Base-by-base conservation (phyloP, 2,113 vertebrate species). In the Melanerpes aurifrons region DNA sequence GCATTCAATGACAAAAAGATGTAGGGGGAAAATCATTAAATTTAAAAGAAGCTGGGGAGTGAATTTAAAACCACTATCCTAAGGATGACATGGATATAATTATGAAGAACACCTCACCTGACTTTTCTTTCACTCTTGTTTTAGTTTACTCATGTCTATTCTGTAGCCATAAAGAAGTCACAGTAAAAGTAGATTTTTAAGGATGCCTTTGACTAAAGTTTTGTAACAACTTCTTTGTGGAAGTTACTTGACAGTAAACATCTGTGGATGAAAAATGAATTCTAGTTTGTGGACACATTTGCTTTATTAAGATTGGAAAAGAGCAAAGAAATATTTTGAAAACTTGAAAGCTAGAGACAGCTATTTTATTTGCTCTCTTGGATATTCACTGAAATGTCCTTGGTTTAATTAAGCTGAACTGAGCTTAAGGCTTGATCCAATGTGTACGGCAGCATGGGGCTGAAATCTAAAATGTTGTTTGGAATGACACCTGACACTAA, bases 31-130 rank as follows among this genome's bases (percentile, higher is more conserved):
- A 85, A 91, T 87, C 58, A 76, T 3, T 12, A 66, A 77, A 80
- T 89, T 76, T 66, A 91, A 83, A 96, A 85, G 66, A 21, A 85
- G 59, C 63, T 13, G 13, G n/a, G 37, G 50, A 92, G 59, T 82
- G 67, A 91, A 80, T 94, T 94, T 86, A 79, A 87, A 95, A 81
- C 61, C 57, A 53, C 15, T 86, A 94, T 97, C 69, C 32, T 74
- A 58, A 79, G 79, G 74, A 37, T 63, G 69, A 77, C 54, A 71
- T 43, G 73, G 47, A n/a, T 64, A 22, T 59, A 88, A 86, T 91
- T 93, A 87, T 53, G 67, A 94, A 47, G 63, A 74, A 21, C 18
- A 91, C 54, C 43, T 73, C 48, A 81, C 53, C 57, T 83, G 57
- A 29, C 21, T 45, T 16, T 9, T 40, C 40, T 68, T 70, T 77